A percentile compares a stretch with the other conserved stretches of the same genome.
These are phyloP conservation scores for Numenius phaeopus DNA, from an alignment of 2,797 vertebrate genomes.

Conservation along the genomic window DNA sequence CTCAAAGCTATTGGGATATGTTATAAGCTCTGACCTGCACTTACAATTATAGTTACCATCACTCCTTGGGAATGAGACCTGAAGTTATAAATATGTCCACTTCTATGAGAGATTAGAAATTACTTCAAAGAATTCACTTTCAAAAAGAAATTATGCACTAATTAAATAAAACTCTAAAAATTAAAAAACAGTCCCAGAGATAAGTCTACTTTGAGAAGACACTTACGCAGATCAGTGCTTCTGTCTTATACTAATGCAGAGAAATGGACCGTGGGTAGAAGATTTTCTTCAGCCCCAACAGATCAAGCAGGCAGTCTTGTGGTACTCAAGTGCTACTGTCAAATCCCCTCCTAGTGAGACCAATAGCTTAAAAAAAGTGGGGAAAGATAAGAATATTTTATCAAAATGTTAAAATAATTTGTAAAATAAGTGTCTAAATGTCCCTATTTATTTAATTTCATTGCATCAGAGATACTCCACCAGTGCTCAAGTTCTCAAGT, in stretches of 20 bases:
- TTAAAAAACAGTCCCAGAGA: background rate
- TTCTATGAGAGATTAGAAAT: constrained; percentile 27
- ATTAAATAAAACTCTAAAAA: constrained; percentile 35
- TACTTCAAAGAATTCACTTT: constrained; percentile 20
- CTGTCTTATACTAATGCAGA: background rate
- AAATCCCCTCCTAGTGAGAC: background rate
- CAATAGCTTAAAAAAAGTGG: background rate
- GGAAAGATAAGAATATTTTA: background rate
- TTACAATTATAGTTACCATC: constrained; percentile 30
- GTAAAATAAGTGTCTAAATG: background rate
- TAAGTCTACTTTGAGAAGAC: background rate
- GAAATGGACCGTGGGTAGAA: background rate
- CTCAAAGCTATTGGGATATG: constrained; percentile 11
- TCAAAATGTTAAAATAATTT: background rate
- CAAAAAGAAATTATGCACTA: constrained; percentile 4
- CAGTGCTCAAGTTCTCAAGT: background rate
- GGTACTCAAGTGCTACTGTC: background rate
- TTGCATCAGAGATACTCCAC: background rate
- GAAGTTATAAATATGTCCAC: constrained; percentile 17
- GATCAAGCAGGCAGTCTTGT: background rate
- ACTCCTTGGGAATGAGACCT: background rate
- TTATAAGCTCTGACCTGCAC: constrained; percentile 37
- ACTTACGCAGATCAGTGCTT: background rate
- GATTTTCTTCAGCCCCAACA: background rate
- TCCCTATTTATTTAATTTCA: background rate